Evolutionary conservation across 2,888 invertebrate genomes (phyloP).

Genomic region (Tortrix viridana): DNA sequence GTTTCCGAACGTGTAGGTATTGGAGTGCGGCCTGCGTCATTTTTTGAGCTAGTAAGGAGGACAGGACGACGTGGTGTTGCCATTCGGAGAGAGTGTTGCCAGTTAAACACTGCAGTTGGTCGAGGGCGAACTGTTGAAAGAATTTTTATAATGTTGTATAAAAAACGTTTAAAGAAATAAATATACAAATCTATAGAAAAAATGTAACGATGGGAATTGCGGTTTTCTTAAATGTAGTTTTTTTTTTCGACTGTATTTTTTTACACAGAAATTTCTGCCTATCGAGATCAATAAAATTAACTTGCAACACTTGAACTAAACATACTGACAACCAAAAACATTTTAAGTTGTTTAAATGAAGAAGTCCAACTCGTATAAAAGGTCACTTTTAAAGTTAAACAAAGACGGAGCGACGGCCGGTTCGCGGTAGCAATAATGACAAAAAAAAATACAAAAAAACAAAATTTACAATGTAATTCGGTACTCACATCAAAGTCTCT

Average conservation of each 20-base stretch:
- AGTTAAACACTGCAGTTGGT: constrained; percentile 86
- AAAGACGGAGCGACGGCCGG: too few relatives aligned
- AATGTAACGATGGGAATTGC: too few relatives aligned
- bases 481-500: constrained; percentile 89
- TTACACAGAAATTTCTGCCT: too few relatives aligned
- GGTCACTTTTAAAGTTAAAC: too few relatives aligned
- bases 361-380: too few relatives aligned
- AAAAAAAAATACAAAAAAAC: background rate
- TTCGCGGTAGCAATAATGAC: background rate
- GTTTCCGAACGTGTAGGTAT: constrained; percentile 86
- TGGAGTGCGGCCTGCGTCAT: constrained; percentile 88
- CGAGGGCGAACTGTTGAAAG: constrained; percentile 84
- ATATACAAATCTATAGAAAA: too few relatives aligned
- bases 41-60: constrained; percentile 86
- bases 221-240: too few relatives aligned
- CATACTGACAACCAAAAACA: too few relatives aligned
- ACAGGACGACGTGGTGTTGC: constrained; percentile 89
- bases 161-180: background rate
- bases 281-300: too few relatives aligned
- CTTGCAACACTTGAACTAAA: too few relatives aligned
- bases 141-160: constrained; percentile 11
- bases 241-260: too few relatives aligned
- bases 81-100: constrained; percentile 85
- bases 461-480: background rate
- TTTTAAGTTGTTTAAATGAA: too few relatives aligned